phyloP scores from a whole-genome alignment of 2,113 vertebrate genomes.

The Diadophis punctatus region DNA sequence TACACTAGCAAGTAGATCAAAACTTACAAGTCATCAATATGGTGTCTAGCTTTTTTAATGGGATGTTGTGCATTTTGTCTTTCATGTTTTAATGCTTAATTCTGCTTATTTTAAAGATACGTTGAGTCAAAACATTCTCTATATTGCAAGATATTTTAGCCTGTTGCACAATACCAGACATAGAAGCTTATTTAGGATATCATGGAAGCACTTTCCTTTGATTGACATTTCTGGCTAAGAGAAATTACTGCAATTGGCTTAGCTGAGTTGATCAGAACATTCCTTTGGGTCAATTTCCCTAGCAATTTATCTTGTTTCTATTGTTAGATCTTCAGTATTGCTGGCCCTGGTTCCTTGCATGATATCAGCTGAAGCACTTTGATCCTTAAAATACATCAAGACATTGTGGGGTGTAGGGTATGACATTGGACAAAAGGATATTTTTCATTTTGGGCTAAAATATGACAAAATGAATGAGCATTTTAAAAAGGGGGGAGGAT shows the following conservation, averaged over 20 bases:
- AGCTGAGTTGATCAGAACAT: neutral
- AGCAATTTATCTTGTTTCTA: neutral
- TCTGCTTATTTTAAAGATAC: neutral
- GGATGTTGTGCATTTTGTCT: conserved; percentile 24
- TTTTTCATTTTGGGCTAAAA: neutral
- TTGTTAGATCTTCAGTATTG: neutral
- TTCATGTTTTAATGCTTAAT: conserved; percentile 40
- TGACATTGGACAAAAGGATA: neutral
- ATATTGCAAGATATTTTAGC: neutral
- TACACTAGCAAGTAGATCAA: conserved; percentile 14
- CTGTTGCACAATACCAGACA: neutral
- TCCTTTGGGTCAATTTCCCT: neutral
- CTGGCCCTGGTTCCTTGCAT: neutral
- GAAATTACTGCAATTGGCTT: neutral
- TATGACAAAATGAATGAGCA: neutral
- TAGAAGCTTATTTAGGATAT: neutral
- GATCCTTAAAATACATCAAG: neutral
- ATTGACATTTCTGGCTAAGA: neutral
- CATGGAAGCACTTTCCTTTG: neutral
- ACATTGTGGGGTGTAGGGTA: too few species aligned
- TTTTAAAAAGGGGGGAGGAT: neutral
- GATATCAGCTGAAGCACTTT: neutral
- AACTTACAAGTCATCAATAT: conserved; percentile 20
- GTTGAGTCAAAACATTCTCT: neutral
- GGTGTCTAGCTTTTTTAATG: conserved; percentile 27